Conservation (phyloP, 2,113 vertebrate species). For the Tor tambroides region DNA sequence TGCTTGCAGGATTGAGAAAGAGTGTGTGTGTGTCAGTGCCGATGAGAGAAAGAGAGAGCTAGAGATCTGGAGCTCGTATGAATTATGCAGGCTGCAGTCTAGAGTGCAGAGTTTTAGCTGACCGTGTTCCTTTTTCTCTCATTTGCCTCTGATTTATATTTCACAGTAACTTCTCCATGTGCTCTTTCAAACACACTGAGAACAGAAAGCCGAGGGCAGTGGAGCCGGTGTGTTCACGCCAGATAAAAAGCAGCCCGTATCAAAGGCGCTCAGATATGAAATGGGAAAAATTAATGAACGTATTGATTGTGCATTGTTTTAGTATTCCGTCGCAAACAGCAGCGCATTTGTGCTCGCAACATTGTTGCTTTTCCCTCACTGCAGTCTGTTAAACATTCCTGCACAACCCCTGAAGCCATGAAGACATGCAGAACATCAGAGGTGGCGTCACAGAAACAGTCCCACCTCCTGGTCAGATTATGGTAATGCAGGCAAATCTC, state of each 20-base stretch:
- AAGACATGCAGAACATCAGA: constrained; percentile 40
- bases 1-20: constrained; percentile 7
- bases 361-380: background rate
- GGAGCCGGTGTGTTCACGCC: background rate
- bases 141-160: constrained; percentile 40
- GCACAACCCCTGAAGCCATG: constrained; percentile 7
- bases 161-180: constrained; percentile 37
- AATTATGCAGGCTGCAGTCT: constrained; percentile 78
- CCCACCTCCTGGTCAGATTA: constrained; percentile 48
- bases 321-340: background rate
- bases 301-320: background rate
- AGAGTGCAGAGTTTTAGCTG: constrained; percentile 69
- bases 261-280: background rate
- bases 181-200: constrained; percentile 49
- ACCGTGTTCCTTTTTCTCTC: constrained; percentile 31
- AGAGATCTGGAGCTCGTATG: constrained; percentile 76
- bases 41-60: constrained; percentile 35
- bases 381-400: constrained; percentile 45
- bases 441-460: constrained; percentile 37
- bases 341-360: background rate
- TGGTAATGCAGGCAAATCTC: constrained; percentile 34
- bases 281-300: background rate
- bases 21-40: constrained; percentile 11
- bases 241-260: constrained; percentile 18
- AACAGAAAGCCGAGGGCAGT: constrained; percentile 17